Conservation (phyloP, 2,888 invertebrate genomes). For the Disparrhopalites patrizii region DNA sequence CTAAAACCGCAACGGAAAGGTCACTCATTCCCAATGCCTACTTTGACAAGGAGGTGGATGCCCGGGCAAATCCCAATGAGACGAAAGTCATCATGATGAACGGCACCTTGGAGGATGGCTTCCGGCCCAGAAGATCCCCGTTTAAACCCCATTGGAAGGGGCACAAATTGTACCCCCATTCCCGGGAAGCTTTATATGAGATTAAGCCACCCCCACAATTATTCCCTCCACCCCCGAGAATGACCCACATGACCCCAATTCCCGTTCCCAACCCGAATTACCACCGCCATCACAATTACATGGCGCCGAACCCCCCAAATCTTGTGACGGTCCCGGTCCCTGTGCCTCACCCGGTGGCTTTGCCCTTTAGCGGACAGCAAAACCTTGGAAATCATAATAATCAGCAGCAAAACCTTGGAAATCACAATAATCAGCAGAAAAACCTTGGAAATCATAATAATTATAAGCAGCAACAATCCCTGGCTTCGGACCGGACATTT, state of each 20-base stretch:
- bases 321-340: conserved; percentile 6
- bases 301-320: neutral
- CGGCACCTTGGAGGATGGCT: conserved; percentile 22
- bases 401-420: neutral
- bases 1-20: conserved; percentile 15
- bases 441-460: neutral
- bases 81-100: conserved; percentile 8
- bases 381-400: neutral
- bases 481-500: neutral
- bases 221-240: conserved; percentile 21
- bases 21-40: conserved; percentile 30
- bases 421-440: neutral
- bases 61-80: neutral
- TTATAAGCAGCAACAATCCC: neutral
- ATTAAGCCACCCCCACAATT: conserved; percentile 1
- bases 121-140: conserved; percentile 15
- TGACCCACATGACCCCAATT: neutral
- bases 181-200: conserved; percentile 13
- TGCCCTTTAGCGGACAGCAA: neutral
- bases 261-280: neutral
- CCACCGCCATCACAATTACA: neutral
- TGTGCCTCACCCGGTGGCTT: conserved; percentile 1
- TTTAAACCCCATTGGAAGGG: conserved; percentile 22
- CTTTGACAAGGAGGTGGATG: conserved; percentile 6
- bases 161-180: conserved; percentile 16